Conservation (phyloP, 1,140 invertebrate genomes). For the Drosophila gunungcola region DNA sequence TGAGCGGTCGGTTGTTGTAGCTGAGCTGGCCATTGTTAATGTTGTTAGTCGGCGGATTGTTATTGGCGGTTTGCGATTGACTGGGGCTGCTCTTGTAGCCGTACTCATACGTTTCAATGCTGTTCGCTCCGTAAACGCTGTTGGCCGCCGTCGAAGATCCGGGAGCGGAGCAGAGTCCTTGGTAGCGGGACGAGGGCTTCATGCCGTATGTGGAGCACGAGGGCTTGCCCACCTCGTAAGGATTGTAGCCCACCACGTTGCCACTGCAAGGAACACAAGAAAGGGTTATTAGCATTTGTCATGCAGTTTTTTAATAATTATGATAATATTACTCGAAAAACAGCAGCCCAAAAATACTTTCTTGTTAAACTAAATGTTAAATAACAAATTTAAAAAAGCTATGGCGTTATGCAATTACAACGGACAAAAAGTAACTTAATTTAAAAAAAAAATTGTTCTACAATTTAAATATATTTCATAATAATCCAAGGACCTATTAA, state of each 20-base stretch:
- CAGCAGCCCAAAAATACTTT: too few relatives aligned
- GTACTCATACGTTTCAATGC: constrained; percentile 84
- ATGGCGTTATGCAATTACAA: too few relatives aligned
- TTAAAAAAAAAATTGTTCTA: too few relatives aligned
- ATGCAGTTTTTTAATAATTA: neutral
- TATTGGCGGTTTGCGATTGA: constrained; percentile 47
- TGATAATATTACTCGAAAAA: too few relatives aligned
- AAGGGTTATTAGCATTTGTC: neutral
- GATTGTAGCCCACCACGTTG: constrained; percentile 90
- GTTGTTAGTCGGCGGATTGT: constrained; percentile 72
- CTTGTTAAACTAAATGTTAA: too few relatives aligned
- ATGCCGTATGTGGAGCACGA: constrained; percentile 89
- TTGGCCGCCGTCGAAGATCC: constrained; percentile 46
- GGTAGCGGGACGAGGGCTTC: constrained; percentile 89
- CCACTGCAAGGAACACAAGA: constrained; percentile 86
- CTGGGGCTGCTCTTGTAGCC: constrained; percentile 59
- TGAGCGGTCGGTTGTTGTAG: constrained; percentile 48
- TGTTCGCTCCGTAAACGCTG: constrained; percentile 67
- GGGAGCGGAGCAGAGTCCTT: constrained; percentile 88
- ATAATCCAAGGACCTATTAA: too few relatives aligned
- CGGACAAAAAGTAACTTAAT: too few relatives aligned
- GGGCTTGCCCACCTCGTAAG: constrained; percentile 90
- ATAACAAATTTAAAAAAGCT: too few relatives aligned
- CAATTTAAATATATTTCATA: too few relatives aligned
- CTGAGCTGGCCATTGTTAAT: constrained; percentile 69